Evolutionary conservation across 2,113 vertebrate species (phyloP), one percentile per base, ranked within the genome.

Genomic region (Grammomys dolichurus): DNA sequence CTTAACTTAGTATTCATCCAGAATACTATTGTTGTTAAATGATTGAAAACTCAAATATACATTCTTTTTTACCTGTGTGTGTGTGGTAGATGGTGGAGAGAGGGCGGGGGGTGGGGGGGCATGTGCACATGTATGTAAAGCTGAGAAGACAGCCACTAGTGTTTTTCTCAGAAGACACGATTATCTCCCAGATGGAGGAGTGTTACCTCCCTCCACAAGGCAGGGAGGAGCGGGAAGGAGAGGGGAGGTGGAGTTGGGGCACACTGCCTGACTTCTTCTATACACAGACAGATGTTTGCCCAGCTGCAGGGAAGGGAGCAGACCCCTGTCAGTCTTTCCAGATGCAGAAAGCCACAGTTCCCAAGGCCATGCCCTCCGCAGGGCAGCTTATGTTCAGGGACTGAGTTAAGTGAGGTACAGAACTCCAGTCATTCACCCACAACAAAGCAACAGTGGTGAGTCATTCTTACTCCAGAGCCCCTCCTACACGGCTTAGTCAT

Each of bases 311-410:
- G 70, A 69, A 17, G 36, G 82, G 48, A 43, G 58, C 5, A 17
- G 72, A 46, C 17, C 73, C 70, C 89, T 85, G 65, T 46, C 77
- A 76, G 67, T 93, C 69, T 78, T 95, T 60, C 36, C 60, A 92
- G 69, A 36, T 60, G 48, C 89, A 78, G 67, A 48, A 73, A 90
- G 54, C 11, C 40, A 87, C 54, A 48, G 20, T 11, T 20, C 6
- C 31, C 76, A 65, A 96, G 51, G 58, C 78, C 86, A 93, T n/a
- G 10, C 73, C 54, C 43, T 91, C 94, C 36, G 1, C 51, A 78
- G 51, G 60, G 51, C 70, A 77, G 7, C 31, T 88, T 13, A 22
- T 80, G 48, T 63, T 26, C 56, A 63, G 24, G 56, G 40, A 19
- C 4, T 82, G 4, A 24, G 36, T 84, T 24, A 60, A 24, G 54